Evolutionary conservation across 2,113 vertebrate genomes (phyloP), one percentile per base, ranked within the genome.

Genomic region (Ibidorhyncha struthersii): DNA sequence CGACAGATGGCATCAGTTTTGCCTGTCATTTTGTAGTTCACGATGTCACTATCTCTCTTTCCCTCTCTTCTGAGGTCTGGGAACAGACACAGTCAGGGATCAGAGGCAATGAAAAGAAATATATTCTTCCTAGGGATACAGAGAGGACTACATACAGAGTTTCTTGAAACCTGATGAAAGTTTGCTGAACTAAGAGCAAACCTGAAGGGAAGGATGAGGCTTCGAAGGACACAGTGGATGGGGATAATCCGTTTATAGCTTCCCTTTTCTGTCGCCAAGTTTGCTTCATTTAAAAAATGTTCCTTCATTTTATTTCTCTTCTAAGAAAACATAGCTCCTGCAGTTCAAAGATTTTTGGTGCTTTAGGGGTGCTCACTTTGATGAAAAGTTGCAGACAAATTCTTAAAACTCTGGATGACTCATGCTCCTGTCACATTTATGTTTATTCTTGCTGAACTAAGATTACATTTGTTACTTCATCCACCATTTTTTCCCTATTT

Each of bases 151-250:
- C 53, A 36, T 21, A 66, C 10, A 53, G 88, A 38, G 29, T 62
- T 95, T 82, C 71, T 30, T 81, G 91, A 93, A 93, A 90, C 6
- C 8, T 29, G 58, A 90, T 83, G 55, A 96, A 86, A 90, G 20
- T 80, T 40, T 69, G 36, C 19, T 90, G 74, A 92, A 45, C 67
- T 80, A 72, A 83, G 62, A 71, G 53, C 62, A 63, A 86, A 83
- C 16, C 71, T 83, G 67, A 95, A 88, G 27, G 58, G 86, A 90
- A 83, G 34, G 29, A 65, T 80, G 62, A 88, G 27, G 27, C 27
- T 93, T 90, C 32, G 73, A 86, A 93, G 34, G 71, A 77, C 49
- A 90, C 6, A 49, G 70, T 20, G 13, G 41, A 82, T 65, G 15
- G 30, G 13, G 34, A 56, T 86, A 90, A 72, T 40, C 18, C 67